These are phyloP conservation scores for Metacarcinus magister DNA, from an alignment of 2,888 invertebrate species.

Conservation along the genomic window DNA sequence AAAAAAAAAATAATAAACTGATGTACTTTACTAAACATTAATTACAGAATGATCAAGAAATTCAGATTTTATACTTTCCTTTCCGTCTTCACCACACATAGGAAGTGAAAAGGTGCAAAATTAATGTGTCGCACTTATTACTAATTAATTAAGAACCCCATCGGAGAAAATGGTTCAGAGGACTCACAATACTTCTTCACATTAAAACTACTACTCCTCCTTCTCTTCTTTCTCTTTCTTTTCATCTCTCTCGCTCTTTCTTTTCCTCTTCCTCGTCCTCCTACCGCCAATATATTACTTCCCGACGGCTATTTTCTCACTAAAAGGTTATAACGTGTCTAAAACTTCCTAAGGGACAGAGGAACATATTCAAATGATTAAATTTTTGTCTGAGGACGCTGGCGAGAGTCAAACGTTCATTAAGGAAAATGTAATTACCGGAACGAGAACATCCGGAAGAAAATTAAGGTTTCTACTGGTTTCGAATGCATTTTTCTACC, in stretches of 20 bases:
- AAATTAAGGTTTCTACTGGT: neutral
- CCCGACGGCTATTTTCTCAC: neutral
- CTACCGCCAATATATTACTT: neutral
- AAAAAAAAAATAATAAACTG: no score
- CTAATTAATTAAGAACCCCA: constrained; percentile 9
- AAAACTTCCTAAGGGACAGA: neutral
- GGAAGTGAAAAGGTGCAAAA: neutral
- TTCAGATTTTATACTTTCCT: neutral
- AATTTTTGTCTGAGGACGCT: neutral
- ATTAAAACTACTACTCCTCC: neutral
- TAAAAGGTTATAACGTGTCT: neutral
- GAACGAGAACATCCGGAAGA: neutral
- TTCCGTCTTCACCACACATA: neutral
- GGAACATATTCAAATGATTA: neutral
- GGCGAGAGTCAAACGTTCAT: constrained; percentile 20
- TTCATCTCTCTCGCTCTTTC: neutral
- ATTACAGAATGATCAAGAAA: neutral
- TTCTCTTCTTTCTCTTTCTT: neutral
- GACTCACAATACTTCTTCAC: neutral
- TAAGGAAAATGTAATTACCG: constrained; percentile 26
- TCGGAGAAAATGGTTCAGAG: neutral
- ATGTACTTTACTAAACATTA: neutral
- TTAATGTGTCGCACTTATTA: neutral
- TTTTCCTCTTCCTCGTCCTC: neutral
- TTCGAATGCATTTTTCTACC: neutral